Percentiles rank a stretch among this genome's conserved stretches.
These are phyloP conservation scores for Telmatherina bonti DNA, from an alignment of 2,797 vertebrate genomes.

Conservation along the genomic window DNA sequence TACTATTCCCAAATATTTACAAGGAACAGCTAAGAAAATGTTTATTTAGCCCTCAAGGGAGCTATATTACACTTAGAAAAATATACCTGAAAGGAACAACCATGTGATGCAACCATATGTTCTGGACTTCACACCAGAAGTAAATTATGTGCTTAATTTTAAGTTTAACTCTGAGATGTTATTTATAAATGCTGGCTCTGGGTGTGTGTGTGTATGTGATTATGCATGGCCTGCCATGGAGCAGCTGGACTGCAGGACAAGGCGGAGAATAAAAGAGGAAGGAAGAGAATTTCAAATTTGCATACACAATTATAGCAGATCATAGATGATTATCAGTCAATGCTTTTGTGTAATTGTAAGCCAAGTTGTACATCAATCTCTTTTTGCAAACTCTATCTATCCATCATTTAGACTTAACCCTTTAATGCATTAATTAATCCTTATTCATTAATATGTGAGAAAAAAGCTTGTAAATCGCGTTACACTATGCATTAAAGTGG, in stretches of 20 bases:
- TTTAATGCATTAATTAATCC: too few relatives aligned
- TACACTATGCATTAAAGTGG: too few relatives aligned
- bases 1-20: background rate
- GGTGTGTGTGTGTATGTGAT: slow-evolving; percentile 33
- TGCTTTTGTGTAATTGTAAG: too few relatives aligned
- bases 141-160: slow-evolving; percentile 46
- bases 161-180: slow-evolving; percentile 50
- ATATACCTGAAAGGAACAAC: background rate
- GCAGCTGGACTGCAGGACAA: slow-evolving; percentile 44
- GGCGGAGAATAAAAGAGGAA: slow-evolving; percentile 3
- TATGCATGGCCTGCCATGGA: slow-evolving; percentile 48
- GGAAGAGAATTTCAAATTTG: too few relatives aligned
- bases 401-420: too few relatives aligned
- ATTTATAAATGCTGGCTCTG: slow-evolving; percentile 66
- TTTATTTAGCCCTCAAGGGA: background rate
- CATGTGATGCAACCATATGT: background rate
- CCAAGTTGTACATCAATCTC: too few relatives aligned
- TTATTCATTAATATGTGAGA: too few relatives aligned
- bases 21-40: background rate
- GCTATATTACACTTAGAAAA: background rate
- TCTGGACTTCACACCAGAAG: slow-evolving; percentile 8
- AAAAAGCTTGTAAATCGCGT: too few relatives aligned
- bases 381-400: too few relatives aligned
- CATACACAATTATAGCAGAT: background rate
- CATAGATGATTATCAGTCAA: too few relatives aligned